phyloP scores from a whole-genome alignment of 2,113 vertebrate species.

The Terrapene triunguis region DNA sequence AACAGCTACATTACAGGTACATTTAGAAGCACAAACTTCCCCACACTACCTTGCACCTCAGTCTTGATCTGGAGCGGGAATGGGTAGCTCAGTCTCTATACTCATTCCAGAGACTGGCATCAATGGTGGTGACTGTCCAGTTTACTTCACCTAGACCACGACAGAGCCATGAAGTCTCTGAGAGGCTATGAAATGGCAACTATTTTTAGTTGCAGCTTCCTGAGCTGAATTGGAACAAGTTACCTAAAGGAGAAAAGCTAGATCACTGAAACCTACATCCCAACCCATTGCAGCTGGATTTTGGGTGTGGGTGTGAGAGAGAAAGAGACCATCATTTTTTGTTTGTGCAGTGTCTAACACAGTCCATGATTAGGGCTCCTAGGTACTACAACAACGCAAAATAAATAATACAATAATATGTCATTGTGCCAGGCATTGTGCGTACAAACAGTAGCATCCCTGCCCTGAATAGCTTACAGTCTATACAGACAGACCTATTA shows the following conservation, averaged over 20 bases:
- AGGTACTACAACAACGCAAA: too few relatives aligned
- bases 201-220: not conserved
- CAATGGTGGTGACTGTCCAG: fast-evolving
- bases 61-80: not conserved
- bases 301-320: not conserved
- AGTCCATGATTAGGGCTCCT: too few relatives aligned
- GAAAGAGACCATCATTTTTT: too few relatives aligned
- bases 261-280: fast-evolving
- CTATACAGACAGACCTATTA: not conserved
- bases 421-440: too few relatives aligned
- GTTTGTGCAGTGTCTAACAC: too few relatives aligned
- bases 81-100: not conserved
- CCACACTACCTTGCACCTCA: not conserved
- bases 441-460: too few relatives aligned
- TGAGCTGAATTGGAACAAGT: not conserved
- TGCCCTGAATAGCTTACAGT: too few relatives aligned
- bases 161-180: fast-evolving
- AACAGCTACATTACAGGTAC: fast-evolving
- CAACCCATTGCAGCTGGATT: not conserved
- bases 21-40: not conserved
- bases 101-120: not conserved
- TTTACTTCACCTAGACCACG: not conserved
- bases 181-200: fast-evolving
- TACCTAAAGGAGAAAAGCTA: not conserved
- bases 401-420: too few relatives aligned